Conservation (phyloP, 2,888 invertebrate species). For the Marronus borbonicus region DNA sequence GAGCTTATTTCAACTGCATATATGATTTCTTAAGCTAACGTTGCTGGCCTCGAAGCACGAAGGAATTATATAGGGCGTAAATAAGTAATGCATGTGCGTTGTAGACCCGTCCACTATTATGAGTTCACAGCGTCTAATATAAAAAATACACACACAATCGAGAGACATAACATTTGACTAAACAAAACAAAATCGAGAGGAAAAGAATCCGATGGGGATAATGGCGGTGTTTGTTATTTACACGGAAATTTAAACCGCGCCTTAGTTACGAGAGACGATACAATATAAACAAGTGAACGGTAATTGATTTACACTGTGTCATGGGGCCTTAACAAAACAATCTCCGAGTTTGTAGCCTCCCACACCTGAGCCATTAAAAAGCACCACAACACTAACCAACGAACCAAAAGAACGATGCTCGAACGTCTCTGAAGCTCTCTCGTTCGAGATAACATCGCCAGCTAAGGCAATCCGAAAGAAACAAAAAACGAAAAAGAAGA, state of each 20-base stretch:
- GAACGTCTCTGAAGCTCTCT: slow-evolving; percentile 40
- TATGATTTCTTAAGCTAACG: slow-evolving; percentile 34
- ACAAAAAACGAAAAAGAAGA: slow-evolving; percentile 30
- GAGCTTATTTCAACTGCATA: neutral
- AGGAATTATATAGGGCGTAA: slow-evolving; percentile 35
- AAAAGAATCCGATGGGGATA: slow-evolving; percentile 34
- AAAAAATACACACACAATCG: slow-evolving; percentile 44
- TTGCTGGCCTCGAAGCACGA: slow-evolving; percentile 8
- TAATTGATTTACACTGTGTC: slow-evolving; percentile 58
- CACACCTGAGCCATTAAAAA: slow-evolving; percentile 55
- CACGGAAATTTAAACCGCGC: slow-evolving; percentile 50
- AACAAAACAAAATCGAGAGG: slow-evolving; percentile 43
- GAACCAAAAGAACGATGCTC: slow-evolving; percentile 40
- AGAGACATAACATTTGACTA: slow-evolving; percentile 47
- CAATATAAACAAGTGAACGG: slow-evolving; percentile 55
- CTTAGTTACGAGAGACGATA: slow-evolving; percentile 52
- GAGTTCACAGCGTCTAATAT: slow-evolving; percentile 36
- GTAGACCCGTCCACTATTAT: slow-evolving; percentile 28
- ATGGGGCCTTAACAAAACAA: slow-evolving; percentile 57
- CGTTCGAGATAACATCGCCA: slow-evolving; percentile 51
- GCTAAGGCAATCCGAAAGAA: slow-evolving; percentile 50
- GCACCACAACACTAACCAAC: slow-evolving; percentile 51
- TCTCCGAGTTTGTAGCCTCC: slow-evolving; percentile 56
- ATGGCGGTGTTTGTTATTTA: slow-evolving; percentile 48
- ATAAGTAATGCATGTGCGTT: slow-evolving; percentile 36